phyloP scores from a whole-genome alignment of 2,113 vertebrate genomes.

The Chaetodon trifascialis region DNA sequence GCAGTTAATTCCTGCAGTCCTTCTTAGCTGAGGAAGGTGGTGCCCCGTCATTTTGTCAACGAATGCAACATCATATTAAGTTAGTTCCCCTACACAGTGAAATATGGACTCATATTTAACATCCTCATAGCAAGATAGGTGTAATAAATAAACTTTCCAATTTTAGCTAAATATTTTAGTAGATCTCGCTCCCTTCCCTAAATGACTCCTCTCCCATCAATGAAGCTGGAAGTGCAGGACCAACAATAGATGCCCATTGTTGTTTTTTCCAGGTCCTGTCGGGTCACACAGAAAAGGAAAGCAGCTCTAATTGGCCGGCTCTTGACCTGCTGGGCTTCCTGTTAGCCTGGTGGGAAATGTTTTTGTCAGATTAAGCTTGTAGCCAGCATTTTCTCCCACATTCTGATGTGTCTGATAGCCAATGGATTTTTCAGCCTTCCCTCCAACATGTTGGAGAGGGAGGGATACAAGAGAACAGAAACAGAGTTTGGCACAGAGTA shows the following conservation, averaged over 20 bases:
- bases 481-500: neutral
- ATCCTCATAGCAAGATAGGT: neutral
- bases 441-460: neutral
- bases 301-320: neutral
- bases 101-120: neutral
- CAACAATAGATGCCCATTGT: neutral
- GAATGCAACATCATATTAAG: too few relatives aligned
- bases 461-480: neutral
- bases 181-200: neutral
- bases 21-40: too few relatives aligned
- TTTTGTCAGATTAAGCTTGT: constrained; percentile 1
- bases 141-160: neutral
- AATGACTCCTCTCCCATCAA: neutral
- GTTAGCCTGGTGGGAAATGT: constrained; percentile 10
- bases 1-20: too few relatives aligned
- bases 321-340: constrained; percentile 14
- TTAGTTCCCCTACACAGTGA: too few relatives aligned
- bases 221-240: neutral
- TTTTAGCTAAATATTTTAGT: neutral
- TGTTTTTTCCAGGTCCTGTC: constrained; percentile 9
- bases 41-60: too few relatives aligned
- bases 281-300: constrained; percentile 9
- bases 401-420: neutral
- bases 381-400: constrained; percentile 6
- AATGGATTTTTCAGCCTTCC: neutral